phyloP scores from a whole-genome alignment of 2,797 vertebrate species.

The Oceanodroma leucorhoa region DNA sequence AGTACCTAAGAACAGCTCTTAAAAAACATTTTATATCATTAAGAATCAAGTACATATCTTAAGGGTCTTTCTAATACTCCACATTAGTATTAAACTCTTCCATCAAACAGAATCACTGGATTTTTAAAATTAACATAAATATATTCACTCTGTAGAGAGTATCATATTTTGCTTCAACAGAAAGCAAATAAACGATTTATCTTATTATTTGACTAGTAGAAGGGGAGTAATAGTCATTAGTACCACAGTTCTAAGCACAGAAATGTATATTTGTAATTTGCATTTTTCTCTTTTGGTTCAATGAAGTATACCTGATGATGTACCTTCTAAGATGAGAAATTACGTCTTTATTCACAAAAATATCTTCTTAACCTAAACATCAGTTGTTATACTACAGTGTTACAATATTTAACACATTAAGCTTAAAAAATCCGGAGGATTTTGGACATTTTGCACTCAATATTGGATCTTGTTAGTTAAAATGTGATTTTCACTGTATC shows the following conservation, averaged over 20 bases:
- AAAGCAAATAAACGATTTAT: neutral
- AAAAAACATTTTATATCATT: neutral
- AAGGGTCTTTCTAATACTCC: neutral
- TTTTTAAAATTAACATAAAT: neutral
- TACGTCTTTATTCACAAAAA: neutral
- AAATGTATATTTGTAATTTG: neutral
- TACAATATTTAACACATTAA: neutral
- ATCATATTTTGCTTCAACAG: neutral
- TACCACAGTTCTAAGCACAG: neutral
- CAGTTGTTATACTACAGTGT: neutral
- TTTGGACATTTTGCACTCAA: neutral
- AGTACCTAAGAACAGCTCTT: neutral
- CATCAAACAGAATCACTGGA: neutral
- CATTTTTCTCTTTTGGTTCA: neutral
- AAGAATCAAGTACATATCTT: neutral
- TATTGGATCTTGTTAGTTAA: neutral
- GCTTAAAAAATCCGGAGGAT: neutral
- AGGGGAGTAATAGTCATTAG: neutral
- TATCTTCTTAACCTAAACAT: neutral
- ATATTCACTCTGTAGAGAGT: neutral
- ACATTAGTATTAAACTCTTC: neutral
- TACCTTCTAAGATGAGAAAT: neutral
- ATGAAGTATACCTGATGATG: neutral
- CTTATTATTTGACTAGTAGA: neutral
- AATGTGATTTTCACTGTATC: neutral